phyloP scores from a whole-genome alignment of 2,113 vertebrate genomes.

The Riparia riparia region DNA sequence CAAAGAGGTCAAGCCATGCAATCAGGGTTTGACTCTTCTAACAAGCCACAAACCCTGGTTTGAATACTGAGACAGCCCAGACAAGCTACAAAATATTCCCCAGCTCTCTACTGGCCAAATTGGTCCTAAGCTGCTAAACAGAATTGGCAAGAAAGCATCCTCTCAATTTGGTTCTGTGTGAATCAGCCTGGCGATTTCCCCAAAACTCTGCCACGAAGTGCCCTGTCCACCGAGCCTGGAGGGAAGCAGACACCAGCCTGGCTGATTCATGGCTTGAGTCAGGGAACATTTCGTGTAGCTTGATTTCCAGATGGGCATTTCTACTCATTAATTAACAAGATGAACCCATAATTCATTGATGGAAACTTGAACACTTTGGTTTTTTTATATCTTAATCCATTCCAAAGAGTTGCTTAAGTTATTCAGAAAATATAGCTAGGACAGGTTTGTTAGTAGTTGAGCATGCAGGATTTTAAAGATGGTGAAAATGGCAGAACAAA shows the following conservation, averaged over 20 bases:
- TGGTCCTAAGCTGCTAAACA: background rate
- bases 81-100: background rate
- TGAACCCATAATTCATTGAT: conserved; percentile 8
- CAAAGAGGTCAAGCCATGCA: background rate
- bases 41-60: background rate
- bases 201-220: background rate
- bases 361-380: background rate
- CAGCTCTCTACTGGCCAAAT: background rate
- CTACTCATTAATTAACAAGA: conserved; percentile 34
- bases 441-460: background rate
- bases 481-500: background rate
- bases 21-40: background rate
- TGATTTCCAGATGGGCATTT: conserved; percentile 21
- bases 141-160: background rate
- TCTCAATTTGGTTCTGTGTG: background rate
- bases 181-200: background rate
- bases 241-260: background rate
- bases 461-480: background rate
- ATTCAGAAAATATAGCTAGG: background rate
- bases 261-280: background rate
- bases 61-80: background rate
- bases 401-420: background rate
- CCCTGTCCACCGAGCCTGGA: background rate
- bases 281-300: background rate
- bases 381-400: background rate